Conservation (phyloP, 1,140 invertebrate genomes). For the Apis dorsata region DNA sequence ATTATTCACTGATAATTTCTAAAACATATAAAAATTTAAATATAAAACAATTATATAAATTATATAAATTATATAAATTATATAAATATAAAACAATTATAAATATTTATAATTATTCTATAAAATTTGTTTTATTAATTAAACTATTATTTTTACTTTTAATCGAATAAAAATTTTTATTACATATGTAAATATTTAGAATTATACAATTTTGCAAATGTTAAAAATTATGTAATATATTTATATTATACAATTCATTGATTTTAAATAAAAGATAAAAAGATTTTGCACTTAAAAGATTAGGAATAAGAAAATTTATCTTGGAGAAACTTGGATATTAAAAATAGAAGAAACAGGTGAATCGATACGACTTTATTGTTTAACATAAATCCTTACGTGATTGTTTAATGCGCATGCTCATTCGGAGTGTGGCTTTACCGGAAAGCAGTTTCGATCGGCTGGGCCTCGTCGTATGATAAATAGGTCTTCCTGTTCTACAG, state of each 20-base stretch:
- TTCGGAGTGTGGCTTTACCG: neutral
- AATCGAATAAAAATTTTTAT: no score
- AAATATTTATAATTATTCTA: neutral
- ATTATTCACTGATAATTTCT: neutral
- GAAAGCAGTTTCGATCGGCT: conserved; percentile 34
- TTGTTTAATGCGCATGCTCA: conserved; percentile 19
- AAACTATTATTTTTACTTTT: no score
- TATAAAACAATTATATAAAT: no score
- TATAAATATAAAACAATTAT: neutral
- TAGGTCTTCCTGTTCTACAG: conserved; percentile 32
- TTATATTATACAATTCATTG: no score
- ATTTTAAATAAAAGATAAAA: neutral
- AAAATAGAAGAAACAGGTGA: conserved; percentile 12
- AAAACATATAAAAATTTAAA: no score
- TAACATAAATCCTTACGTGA: conserved; percentile 27
- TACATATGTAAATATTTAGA: no score
- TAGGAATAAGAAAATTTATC: neutral
- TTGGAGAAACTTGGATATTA: neutral
- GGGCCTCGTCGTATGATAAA: conserved; percentile 39
- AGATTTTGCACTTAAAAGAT: neutral
- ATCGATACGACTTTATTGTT: conserved; percentile 33
- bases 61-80: no score
- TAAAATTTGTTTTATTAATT: neutral
- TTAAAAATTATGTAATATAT: no score
- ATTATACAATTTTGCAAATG: no score